Conservation (phyloP, 2,888 invertebrate species). For the Zygothrica quintamaculata region DNA sequence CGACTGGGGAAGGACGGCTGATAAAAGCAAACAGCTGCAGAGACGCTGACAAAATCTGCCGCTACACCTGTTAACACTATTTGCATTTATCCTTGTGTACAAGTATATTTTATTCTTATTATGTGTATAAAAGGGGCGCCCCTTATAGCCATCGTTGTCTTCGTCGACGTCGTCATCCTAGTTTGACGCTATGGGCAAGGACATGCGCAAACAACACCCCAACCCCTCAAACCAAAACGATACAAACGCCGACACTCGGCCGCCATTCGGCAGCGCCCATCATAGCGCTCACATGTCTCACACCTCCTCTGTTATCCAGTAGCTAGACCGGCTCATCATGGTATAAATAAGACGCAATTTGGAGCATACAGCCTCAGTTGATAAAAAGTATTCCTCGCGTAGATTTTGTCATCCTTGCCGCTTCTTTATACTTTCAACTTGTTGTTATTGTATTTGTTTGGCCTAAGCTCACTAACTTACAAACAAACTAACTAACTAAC, state of each 20-base stretch:
- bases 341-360: constrained; percentile 77
- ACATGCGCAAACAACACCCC: constrained; percentile 74
- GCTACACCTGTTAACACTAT: constrained; percentile 70
- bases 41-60: constrained; percentile 50
- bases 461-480: too few relatives aligned
- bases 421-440: constrained; percentile 10
- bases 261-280: constrained; percentile 15
- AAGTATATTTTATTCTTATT: constrained; percentile 58
- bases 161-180: constrained; percentile 2
- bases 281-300: constrained; percentile 3
- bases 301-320: constrained; percentile 8
- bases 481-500: constrained; percentile 7
- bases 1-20: constrained; percentile 28
- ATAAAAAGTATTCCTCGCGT: constrained; percentile 60
- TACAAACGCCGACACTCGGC: constrained; percentile 27
- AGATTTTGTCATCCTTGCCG: constrained; percentile 37
- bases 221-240: too few relatives aligned
- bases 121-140: constrained; percentile 29
- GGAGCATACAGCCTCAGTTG: constrained; percentile 75
- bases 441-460: too few relatives aligned
- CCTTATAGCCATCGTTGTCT: constrained; percentile 2
- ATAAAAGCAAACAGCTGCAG: constrained; percentile 74
- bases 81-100: constrained; percentile 62
- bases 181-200: constrained; percentile 47
- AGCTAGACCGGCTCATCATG: constrained; percentile 33